Conservation (phyloP, 2,888 invertebrate genomes). For the Choreutis nemorana region DNA sequence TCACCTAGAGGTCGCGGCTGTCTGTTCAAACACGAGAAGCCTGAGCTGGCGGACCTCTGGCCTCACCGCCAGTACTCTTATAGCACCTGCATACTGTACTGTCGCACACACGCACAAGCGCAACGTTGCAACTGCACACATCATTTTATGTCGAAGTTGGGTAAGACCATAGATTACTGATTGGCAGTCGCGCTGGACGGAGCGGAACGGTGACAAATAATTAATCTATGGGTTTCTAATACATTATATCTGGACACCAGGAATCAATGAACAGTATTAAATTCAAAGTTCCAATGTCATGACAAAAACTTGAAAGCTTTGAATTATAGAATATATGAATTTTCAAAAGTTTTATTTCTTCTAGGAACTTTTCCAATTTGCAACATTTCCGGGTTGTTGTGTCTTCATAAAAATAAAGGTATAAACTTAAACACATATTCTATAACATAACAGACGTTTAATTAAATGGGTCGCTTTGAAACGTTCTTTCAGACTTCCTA, state of each 20-base stretch:
- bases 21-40: conserved; percentile 62
- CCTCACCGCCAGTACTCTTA: conserved; percentile 66
- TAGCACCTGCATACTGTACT: conserved; percentile 67
- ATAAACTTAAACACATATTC: no score
- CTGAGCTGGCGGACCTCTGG: conserved; percentile 33
- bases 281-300: neutral
- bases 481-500: neutral
- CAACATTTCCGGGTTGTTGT: conserved; percentile 59
- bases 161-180: conserved; percentile 30
- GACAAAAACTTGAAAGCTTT: no score
- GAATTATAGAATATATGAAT: no score
- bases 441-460: no score
- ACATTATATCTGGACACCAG: conserved; percentile 2
- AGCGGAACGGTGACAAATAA: no score
- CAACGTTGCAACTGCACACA: conserved; percentile 69
- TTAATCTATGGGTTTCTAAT: no score
- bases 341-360: no score
- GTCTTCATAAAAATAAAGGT: conserved; percentile 57
- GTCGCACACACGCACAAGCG: conserved; percentile 60
- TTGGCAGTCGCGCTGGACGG: no score
- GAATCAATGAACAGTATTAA: conserved; percentile 1
- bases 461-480: neutral
- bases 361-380: conserved; percentile 51
- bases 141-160: conserved; percentile 65
- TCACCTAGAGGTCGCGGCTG: conserved; percentile 60